These are phyloP conservation scores for Rhynchotus rufescens DNA, from an alignment of 2,797 vertebrate genomes.

Conservation along the genomic window DNA sequence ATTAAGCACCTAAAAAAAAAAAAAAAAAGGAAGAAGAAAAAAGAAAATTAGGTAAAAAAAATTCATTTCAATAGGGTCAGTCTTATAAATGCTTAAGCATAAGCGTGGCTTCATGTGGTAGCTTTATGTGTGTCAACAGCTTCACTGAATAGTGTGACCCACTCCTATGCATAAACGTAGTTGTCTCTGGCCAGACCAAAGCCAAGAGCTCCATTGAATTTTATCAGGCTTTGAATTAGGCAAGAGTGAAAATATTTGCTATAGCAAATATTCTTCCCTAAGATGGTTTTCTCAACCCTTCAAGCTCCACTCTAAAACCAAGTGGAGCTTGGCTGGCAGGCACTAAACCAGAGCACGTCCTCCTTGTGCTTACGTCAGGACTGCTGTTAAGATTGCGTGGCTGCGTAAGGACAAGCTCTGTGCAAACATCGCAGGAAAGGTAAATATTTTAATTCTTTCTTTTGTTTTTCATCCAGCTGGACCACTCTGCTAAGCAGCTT, in stretches of 20 bases:
- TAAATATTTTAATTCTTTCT: constrained; percentile 60
- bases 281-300: neutral
- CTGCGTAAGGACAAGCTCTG: constrained; percentile 38
- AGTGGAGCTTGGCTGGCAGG: neutral
- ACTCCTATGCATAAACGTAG: accelerated
- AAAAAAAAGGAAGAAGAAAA: neutral
- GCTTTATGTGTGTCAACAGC: neutral
- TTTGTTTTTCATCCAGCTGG: constrained; percentile 48
- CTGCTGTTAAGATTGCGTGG: neutral
- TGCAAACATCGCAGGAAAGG: constrained; percentile 46
- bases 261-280: neutral
- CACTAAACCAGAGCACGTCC: constrained; percentile 3
- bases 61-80: neutral
- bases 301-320: neutral
- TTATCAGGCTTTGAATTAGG: neutral
- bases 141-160: neutral
- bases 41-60: neutral
- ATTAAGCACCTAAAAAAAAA: neutral
- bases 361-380: neutral
- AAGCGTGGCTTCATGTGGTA: neutral
- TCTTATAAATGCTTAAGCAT: neutral
- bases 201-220: neutral
- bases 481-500: constrained; percentile 17
- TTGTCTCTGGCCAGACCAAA: neutral
- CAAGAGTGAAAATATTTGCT: neutral